phyloP scores from a whole-genome alignment of 2,888 invertebrate genomes.

The Lacanobia oleracea region DNA sequence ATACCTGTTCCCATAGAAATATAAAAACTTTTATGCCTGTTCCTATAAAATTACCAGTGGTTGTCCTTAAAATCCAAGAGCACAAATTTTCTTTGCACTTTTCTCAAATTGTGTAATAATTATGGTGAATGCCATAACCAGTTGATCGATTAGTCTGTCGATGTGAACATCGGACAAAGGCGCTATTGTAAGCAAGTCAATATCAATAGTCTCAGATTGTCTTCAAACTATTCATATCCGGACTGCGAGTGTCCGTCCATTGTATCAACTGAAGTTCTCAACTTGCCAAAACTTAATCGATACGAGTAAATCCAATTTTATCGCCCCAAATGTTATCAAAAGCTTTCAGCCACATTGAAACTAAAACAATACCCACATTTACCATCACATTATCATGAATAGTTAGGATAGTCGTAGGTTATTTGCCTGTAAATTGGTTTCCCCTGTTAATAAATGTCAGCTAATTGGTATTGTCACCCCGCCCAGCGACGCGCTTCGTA shows the following conservation, averaged over 20 bases:
- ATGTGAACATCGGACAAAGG: background rate
- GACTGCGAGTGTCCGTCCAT: background rate
- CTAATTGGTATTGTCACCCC: slow-evolving; percentile 63
- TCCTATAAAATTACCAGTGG: background rate
- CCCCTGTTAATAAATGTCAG: slow-evolving; percentile 61
- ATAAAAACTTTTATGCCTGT: no score
- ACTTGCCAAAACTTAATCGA: slow-evolving; percentile 9
- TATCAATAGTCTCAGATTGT: slow-evolving; percentile 4
- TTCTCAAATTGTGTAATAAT: no score
- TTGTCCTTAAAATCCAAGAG: background rate
- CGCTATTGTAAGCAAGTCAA: background rate
- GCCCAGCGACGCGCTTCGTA: slow-evolving; percentile 46
- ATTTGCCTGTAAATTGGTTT: slow-evolving; percentile 63
- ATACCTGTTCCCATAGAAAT: background rate
- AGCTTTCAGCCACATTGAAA: slow-evolving; percentile 25
- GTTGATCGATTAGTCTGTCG: background rate
- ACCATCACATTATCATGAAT: slow-evolving; percentile 44
- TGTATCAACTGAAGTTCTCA: slow-evolving; percentile 6
- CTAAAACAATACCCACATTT: slow-evolving; percentile 33
- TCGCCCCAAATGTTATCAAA: slow-evolving; percentile 14
- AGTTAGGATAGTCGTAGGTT: slow-evolving; percentile 47
- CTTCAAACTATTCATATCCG: slow-evolving; percentile 19
- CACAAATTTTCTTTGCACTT: background rate
- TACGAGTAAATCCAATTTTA: background rate
- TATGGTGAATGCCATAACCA: background rate